Percentiles rank a stretch among this genome's conserved stretches.
Evolutionary conservation across 2,797 vertebrate species (phyloP).

Genomic region (Hoplostethus mediterraneus): DNA sequence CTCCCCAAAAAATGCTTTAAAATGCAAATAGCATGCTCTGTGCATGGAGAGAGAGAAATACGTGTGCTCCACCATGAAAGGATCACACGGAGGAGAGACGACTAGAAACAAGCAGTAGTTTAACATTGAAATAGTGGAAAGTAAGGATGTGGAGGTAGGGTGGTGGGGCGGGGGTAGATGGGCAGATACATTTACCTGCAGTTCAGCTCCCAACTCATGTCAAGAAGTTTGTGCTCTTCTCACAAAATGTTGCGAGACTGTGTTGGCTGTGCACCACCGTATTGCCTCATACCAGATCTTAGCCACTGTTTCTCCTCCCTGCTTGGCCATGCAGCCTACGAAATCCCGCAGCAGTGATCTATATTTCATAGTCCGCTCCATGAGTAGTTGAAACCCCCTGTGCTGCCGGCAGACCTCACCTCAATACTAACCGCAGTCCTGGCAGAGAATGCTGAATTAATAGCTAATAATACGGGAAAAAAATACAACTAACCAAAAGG

Average conservation of each 20-base stretch:
- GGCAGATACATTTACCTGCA: no score
- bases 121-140: no score
- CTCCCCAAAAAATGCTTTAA: no score
- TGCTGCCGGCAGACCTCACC: conserved; percentile 17
- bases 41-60: no score
- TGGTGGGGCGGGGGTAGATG: no score
- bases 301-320: conserved; percentile 23
- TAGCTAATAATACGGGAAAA: conserved; percentile 21
- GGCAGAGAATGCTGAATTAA: conserved; percentile 24
- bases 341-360: conserved; percentile 24
- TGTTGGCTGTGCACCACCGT: conserved; percentile 27
- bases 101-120: no score
- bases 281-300: conserved; percentile 22
- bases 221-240: neutral
- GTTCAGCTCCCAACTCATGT: no score
- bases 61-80: no score
- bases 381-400: conserved; percentile 24
- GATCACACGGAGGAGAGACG: no score
- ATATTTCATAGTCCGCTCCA: conserved; percentile 36
- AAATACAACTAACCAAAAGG: neutral
- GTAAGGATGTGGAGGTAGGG: no score
- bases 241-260: conserved; percentile 5
- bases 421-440: conserved; percentile 14
- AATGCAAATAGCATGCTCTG: no score
- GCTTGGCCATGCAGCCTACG: conserved; percentile 28